Base-by-base conservation (phyloP, 2,113 vertebrate species). In the Hiodon tergisus region DNA sequence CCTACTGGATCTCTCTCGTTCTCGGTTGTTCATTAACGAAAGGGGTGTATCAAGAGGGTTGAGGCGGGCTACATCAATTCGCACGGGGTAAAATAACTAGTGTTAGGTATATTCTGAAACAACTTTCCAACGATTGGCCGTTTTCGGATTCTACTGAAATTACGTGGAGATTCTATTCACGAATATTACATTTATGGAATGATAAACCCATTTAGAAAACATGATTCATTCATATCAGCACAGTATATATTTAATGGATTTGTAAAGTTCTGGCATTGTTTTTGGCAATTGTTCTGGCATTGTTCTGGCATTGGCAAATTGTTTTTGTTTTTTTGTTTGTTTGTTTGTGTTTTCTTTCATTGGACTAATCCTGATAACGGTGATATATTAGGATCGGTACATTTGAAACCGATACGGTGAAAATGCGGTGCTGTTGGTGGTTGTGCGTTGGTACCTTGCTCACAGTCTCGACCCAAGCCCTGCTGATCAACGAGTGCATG, bases 1-100 rank as follows among this genome's bases (percentile, higher is more conserved):
- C 72, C 52, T 52, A 11, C 52, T 76, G 76, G 10, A 31, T 67
- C 13, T 74, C 63, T 75, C 70, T 79, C 78, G 81, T 59, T 76
- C 75, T 76, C 80, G 77, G 88, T 90, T 89, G 85, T 86, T 86
- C 80, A 90, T 90, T 90, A 90, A 90, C 89, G 6, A 51, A 31
- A 31, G 31, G 31, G 31, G 31, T 31, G 31, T 31, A 16, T 6
- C 31, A 65, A 55, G 14, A 46, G 9, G 50, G 63, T 55, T 53
- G 50, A 13, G 66, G 17, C 60, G 57, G 52, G 62, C 52, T 55
- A 47, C 53, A 69, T n/a, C 51, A 52, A n/a, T 6, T 52, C 5
- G 14, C n/a, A 7, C 67, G n/a, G 6, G 6, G 31, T 31, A 31
- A 31, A 0, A 31, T 31, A 31, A 31, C 31, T 31, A 31, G 31